Evolutionary conservation across 2,888 invertebrate genomes (phyloP).

Genomic region (Dione vanillae): DNA sequence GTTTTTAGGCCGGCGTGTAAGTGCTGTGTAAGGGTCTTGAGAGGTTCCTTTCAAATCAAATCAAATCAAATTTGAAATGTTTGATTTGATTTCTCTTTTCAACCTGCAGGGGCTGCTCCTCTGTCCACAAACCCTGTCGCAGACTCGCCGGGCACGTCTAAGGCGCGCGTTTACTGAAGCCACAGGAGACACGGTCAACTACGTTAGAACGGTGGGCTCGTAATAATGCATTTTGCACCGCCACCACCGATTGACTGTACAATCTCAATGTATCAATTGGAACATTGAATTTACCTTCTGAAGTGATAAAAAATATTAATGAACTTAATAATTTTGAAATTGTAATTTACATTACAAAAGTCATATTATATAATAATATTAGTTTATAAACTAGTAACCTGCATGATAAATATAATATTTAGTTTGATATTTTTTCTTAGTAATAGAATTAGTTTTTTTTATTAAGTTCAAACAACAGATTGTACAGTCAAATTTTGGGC

Average conservation of each 20-base stretch:
- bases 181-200: conserved; percentile 93
- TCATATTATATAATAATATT: not conserved
- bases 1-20: conserved; percentile 62
- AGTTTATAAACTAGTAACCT: not conserved
- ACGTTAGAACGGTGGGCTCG: conserved; percentile 93
- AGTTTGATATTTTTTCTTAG: conserved; percentile 5
- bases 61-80: conserved; percentile 65
- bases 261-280: conserved; percentile 53
- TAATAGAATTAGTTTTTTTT: conserved; percentile 9
- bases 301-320: conserved; percentile 5
- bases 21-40: conserved; percentile 77
- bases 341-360: not conserved
- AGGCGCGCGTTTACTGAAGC: conserved; percentile 95
- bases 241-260: conserved; percentile 73
- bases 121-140: conserved; percentile 95
- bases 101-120: conserved; percentile 92
- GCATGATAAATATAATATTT: conserved; percentile 12
- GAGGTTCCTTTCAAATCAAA: conserved; percentile 67
- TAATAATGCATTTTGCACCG: conserved; percentile 73
- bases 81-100: conserved; percentile 76
- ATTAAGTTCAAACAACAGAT: conserved; percentile 52
- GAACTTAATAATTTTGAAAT: conserved; percentile 6
- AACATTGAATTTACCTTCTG: not conserved
- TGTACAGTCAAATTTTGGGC: conserved; percentile 74
- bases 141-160: conserved; percentile 92